These are phyloP conservation scores for Tenualosa ilisha DNA, from an alignment of 2,797 vertebrate species.

Conservation along the genomic window DNA sequence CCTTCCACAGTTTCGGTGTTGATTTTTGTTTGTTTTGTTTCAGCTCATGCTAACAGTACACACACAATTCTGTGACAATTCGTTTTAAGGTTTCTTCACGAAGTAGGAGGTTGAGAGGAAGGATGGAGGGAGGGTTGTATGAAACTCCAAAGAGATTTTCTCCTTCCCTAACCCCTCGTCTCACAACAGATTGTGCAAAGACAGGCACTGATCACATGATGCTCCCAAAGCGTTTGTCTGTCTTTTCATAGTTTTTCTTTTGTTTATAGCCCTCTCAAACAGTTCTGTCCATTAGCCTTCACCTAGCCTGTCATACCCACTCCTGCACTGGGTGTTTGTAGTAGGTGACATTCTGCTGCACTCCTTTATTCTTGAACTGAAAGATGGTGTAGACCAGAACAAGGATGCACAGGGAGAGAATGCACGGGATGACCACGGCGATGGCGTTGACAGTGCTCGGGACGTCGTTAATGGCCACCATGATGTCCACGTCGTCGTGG, in stretches of 20 bases:
- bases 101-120: not conserved
- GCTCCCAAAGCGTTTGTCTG: conserved; percentile 40
- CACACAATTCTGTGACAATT: conserved; percentile 13
- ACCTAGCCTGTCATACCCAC: conserved; percentile 89
- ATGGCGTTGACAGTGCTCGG: conserved; percentile 94
- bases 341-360: conserved; percentile 89
- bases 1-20: conserved; percentile 53
- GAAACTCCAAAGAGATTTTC: conserved; percentile 33
- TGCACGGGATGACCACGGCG: conserved; percentile 96
- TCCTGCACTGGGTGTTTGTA: conserved; percentile 98
- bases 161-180: conserved; percentile 43
- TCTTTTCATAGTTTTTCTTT: not conserved
- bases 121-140: not conserved
- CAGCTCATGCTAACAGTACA: conserved; percentile 16
- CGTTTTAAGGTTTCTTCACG: conserved; percentile 3
- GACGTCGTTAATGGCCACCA: conserved; percentile 94
- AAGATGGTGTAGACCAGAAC: conserved; percentile 98
- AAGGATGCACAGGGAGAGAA: conserved; percentile 94
- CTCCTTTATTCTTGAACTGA: conserved; percentile 98
- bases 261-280: conserved; percentile 65
- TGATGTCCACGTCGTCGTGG: conserved; percentile 93
- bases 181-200: conserved; percentile 59
- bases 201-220: conserved; percentile 69
- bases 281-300: conserved; percentile 50
- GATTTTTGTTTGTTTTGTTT: not conserved